Evolutionary conservation across 2,888 invertebrate species (phyloP), one percentile per base, ranked within the genome.

Genomic region (Aphelenchoides bicaudatus): DNA sequence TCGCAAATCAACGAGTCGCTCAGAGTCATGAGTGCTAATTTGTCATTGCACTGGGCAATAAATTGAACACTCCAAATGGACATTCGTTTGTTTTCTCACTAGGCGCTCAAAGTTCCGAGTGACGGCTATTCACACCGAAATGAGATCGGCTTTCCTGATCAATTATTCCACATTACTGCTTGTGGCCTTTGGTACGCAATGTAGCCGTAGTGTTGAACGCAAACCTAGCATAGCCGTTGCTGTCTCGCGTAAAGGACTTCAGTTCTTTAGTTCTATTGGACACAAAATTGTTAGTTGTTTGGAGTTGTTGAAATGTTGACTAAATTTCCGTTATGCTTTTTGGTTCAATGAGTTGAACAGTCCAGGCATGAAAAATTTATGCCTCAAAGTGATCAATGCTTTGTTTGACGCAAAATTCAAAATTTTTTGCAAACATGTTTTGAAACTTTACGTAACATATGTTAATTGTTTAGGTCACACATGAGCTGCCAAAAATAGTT

Each of bases 401-500:
- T n/a, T n/a, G n/a, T n/a, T n/a, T n/a, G n/a, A n/a, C n/a, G n/a
- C n/a, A n/a, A n/a, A n/a, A n/a, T n/a, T n/a, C n/a, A n/a, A n/a
- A n/a, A n/a, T n/a, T n/a, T n/a, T n/a, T n/a, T n/a, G n/a, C n/a
- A n/a, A n/a, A n/a, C n/a, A n/a, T n/a, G n/a, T n/a, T n/a, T n/a
- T n/a, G n/a, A n/a, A n/a, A n/a, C n/a, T n/a, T n/a, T n/a, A n/a
- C n/a, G n/a, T n/a, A n/a, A n/a, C 34, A 34, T n/a, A 10, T n/a
- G 34, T n/a, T 34, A 8, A 19, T 43, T 43, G 23, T n/a, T 39
- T 23, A 72, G 72, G 63, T 73, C 1, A 70, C 67, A 38, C 62
- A 65, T 53, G 74, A 74, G 50, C 65, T 74, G 39, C 73, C 72
- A n/a, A 67, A 71, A 31, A 65, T 72, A 21, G 61, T 49, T 10